Evolutionary conservation across 1,140 invertebrate genomes (phyloP), one percentile per base, ranked within the genome.

Genomic region (Heliconius himera): DNA sequence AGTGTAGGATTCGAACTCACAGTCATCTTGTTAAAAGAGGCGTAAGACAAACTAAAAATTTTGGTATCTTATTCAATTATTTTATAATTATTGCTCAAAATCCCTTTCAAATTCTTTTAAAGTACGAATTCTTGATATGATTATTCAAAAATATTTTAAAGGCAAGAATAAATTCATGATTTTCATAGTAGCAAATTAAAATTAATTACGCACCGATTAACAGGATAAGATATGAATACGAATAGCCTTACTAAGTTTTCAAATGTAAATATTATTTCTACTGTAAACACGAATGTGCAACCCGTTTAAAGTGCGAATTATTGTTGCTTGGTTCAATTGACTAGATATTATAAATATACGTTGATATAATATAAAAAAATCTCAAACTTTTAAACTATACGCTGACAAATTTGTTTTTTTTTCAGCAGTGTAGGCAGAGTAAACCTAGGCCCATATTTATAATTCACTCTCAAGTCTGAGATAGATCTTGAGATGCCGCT

Each of bases 221-320:
- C 41, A 74, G 73, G n/a, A 74, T 49, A 29, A 74, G 49, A 54
- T 36, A 56, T n/a, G 29, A 74, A 54, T 74, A 74, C 29, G 22
- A 66, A 66, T 66, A 66, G 26, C 60, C 60, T 13, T 16, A 66
- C 22, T 66, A 26, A 66, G 22, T 66, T 66, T 66, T 66, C 60
- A 66, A 66, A 66, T 66, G 60, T 26, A 29, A 66, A 66, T 66
- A 66, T 66, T 66, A 16, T 66, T 29, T 66, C 60, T 66, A 66
- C 26, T 29, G 22, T 66, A 26, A 66, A 66, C 60, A 66, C 60
- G 60, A 66, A 66, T 66, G 13, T 66, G 26, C 60, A 66, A 29
- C 9, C 22, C 60, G 60, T 66, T 66, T 66, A 66, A 29, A n/a
- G 60, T 66, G 11, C 22, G 60, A 66, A 29, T 5, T 16, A 66